These are phyloP conservation scores for Neomonachus schauinslandi DNA, from an alignment of 2,113 vertebrate species.

Conservation along the genomic window DNA sequence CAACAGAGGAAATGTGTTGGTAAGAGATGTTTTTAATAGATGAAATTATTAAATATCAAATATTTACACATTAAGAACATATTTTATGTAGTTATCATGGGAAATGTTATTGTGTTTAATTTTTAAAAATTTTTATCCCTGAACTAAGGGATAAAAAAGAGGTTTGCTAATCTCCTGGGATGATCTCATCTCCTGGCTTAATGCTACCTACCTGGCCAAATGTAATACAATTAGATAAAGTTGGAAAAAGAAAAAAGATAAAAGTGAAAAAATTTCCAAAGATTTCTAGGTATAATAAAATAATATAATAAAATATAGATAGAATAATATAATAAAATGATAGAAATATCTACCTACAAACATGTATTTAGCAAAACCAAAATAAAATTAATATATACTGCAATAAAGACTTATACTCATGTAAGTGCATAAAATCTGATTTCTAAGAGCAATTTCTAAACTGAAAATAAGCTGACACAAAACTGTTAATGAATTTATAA, in stretches of 20 bases:
- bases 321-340: background rate
- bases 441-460: constrained; percentile 9
- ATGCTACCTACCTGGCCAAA: background rate
- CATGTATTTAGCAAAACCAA: background rate
- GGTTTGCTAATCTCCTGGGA: background rate
- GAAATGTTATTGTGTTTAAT: background rate
- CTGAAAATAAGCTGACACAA: background rate
- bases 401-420: background rate
- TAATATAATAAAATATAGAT: background rate
- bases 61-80: background rate
- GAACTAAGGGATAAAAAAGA: background rate
- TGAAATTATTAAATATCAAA: background rate
- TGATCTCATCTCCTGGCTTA: background rate
- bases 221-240: background rate
- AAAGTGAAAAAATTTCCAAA: background rate
- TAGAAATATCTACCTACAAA: background rate
- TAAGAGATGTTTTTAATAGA: constrained; percentile 82
- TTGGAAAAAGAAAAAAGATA: background rate
- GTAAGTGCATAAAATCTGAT: background rate
- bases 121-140: background rate
- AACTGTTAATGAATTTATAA: background rate
- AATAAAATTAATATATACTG: background rate
- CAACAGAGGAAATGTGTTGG: constrained; percentile 92
- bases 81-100: background rate
- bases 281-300: background rate